Conservation (phyloP, 2,797 vertebrate genomes). For the Triplophysa yarkandensis region DNA sequence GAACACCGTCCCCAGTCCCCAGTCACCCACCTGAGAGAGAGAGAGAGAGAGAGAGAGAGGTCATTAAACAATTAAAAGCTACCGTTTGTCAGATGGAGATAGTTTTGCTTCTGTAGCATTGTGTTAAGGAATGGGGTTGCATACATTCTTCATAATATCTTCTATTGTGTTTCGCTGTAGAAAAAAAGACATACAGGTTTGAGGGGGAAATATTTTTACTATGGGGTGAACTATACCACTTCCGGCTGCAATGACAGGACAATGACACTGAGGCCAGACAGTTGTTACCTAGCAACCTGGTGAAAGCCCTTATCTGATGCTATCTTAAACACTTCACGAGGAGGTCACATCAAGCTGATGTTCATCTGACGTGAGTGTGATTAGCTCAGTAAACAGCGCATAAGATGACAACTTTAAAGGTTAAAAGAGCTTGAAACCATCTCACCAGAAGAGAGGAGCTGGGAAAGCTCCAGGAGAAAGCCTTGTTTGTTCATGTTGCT, state of each 20-base stretch:
- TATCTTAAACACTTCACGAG: not conserved
- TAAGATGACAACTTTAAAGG: no score
- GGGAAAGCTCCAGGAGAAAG: not conserved
- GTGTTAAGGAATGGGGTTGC: no score
- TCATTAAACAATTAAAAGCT: not conserved
- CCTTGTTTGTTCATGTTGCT: not conserved
- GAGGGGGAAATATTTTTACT: no score
- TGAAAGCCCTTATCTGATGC: not conserved
- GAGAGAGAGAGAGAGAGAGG: not conserved
- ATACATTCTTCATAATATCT: not conserved
- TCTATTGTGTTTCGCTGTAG: no score
- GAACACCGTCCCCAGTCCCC: conserved; percentile 89
- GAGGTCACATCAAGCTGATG: not conserved
- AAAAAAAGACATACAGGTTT: not conserved
- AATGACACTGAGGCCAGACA: not conserved
- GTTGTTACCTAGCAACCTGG: not conserved
- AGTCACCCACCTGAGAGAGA: conserved; percentile 84
- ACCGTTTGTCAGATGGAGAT: no score
- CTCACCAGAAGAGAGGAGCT: no score
- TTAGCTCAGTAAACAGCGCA: no score
- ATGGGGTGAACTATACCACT: no score
- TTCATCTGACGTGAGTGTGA: not conserved
- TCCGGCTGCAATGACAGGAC: not conserved
- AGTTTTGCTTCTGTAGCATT: no score
- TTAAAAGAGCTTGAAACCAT: no score